Conservation (phyloP, 2,113 vertebrate species). For the Pomatorhinus ruficollis region DNA sequence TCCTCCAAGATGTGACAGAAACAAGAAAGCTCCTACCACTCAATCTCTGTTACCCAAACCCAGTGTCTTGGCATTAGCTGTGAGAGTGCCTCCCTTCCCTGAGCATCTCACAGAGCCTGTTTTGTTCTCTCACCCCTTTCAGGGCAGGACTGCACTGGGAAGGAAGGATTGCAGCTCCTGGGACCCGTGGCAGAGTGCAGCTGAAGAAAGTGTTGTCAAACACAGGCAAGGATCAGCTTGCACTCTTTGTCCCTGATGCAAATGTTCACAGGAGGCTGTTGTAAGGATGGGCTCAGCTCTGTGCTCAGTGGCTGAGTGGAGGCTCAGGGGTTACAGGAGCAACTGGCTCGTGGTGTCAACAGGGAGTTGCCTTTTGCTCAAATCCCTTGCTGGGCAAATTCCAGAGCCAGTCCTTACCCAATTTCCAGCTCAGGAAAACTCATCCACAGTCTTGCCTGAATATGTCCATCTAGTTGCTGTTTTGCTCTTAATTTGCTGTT, state of each 20-base stretch:
- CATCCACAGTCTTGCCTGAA: not conserved
- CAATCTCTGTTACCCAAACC: not conserved
- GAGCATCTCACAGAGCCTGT: not conserved
- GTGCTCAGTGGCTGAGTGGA: accelerated
- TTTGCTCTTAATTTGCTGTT: not conserved
- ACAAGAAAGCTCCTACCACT: not conserved
- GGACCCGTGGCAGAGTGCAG: not conserved
- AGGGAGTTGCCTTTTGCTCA: not conserved
- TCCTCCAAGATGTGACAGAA: not conserved
- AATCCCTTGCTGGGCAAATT: not conserved
- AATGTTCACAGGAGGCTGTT: not conserved
- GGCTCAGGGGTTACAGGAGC: accelerated
- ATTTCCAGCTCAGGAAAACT: not conserved
- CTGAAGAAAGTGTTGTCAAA: not conserved
- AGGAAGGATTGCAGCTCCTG: not conserved
- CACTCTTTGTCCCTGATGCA: not conserved
- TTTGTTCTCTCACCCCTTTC: not conserved
- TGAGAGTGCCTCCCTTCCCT: not conserved
- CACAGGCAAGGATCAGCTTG: not conserved
- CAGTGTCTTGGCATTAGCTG: not conserved
- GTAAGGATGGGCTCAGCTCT: not conserved
- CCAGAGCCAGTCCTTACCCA: not conserved
- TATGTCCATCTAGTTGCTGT: not conserved
- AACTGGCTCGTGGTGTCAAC: not conserved
- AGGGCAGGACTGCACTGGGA: not conserved